phyloP scores from a whole-genome alignment of 2,797 vertebrate species.

The Neopelma chrysocephalum region DNA sequence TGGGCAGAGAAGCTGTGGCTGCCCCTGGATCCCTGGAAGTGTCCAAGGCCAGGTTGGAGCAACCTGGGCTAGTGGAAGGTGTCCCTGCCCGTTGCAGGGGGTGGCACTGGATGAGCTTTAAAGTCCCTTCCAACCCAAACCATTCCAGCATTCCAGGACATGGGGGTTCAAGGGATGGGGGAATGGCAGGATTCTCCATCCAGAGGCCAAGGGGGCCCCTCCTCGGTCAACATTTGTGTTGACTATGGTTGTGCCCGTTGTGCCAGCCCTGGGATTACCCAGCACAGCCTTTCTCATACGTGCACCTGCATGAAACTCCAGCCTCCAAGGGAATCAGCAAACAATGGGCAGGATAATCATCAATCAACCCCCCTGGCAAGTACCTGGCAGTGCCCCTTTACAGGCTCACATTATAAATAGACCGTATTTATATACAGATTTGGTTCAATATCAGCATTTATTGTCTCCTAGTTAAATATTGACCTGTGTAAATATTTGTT shows the following conservation, averaged over 20 bases:
- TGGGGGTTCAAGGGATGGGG: no score
- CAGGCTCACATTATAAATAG: constrained; percentile 49
- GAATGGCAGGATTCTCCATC: fast-evolving
- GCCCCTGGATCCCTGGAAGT: background rate
- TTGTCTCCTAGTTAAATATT: constrained; percentile 74
- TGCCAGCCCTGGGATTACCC: background rate
- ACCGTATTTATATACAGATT: constrained; percentile 48
- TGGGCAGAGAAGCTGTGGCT: background rate
- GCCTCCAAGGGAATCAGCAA: constrained; percentile 30
- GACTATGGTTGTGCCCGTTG: background rate
- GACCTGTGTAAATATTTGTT: constrained; percentile 72
- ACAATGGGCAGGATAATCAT: constrained; percentile 56
- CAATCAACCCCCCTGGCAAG: constrained; percentile 12
- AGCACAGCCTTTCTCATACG: background rate
- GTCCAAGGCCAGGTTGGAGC: background rate
- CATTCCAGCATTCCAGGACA: fast-evolving
- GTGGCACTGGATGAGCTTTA: fast-evolving
- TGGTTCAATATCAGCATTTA: constrained; percentile 72
- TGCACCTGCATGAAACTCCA: constrained; percentile 26
- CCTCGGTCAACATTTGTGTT: no score
- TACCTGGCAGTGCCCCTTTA: constrained; percentile 46
- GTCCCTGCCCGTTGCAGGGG: background rate
- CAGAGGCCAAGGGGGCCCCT: background rate
- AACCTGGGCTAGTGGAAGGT: fast-evolving
- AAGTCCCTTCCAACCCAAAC: background rate